Evolutionary conservation across 35 echinoderm and acorn worm species (phyloP).

Genomic region (Apostichopus californicus): DNA sequence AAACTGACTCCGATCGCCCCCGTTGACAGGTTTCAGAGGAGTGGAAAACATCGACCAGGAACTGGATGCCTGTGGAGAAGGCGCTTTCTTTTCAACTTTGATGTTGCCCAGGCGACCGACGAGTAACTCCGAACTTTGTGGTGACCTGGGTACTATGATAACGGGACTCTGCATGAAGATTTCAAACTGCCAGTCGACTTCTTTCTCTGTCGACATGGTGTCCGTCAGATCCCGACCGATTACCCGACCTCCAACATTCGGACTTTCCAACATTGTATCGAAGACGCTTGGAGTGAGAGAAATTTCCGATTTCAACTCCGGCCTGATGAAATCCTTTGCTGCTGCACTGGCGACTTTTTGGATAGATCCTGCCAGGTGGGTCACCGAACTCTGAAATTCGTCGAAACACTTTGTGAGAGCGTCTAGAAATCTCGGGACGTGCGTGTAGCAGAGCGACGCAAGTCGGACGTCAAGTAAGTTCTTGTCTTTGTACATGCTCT

Average conservation of each 20-base stretch:
- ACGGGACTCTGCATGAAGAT: slow-evolving; percentile 92
- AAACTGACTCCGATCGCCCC: slow-evolving; percentile 38
- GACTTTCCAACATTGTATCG: slow-evolving; percentile 59
- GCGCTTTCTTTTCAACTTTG: slow-evolving; percentile 54
- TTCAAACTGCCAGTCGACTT: slow-evolving; percentile 60
- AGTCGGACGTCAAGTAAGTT: slow-evolving; percentile 58
- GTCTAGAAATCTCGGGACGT: slow-evolving; percentile 83
- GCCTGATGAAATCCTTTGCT: slow-evolving; percentile 85
- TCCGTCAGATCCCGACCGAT: background rate
- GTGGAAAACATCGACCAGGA: slow-evolving; percentile 1
- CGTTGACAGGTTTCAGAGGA: background rate
- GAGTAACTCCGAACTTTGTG: slow-evolving; percentile 81
- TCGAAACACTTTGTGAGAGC: slow-evolving; percentile 76
- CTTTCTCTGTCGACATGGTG: slow-evolving; percentile 16
- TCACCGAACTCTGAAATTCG: slow-evolving; percentile 88
- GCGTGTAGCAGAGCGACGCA: slow-evolving; percentile 88
- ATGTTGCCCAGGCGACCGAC: slow-evolving; percentile 95
- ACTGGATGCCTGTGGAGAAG: background rate
- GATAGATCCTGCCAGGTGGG: slow-evolving; percentile 72
- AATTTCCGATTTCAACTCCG: slow-evolving; percentile 4
- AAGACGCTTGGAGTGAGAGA: slow-evolving; percentile 54
- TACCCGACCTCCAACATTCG: background rate
- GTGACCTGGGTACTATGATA: slow-evolving; percentile 74
- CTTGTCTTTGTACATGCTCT: slow-evolving; percentile 27
- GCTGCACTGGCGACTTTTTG: slow-evolving; percentile 91